Evolutionary conservation across 2,113 vertebrate genomes (phyloP).

Genomic region (Alligator mississippiensis): DNA sequence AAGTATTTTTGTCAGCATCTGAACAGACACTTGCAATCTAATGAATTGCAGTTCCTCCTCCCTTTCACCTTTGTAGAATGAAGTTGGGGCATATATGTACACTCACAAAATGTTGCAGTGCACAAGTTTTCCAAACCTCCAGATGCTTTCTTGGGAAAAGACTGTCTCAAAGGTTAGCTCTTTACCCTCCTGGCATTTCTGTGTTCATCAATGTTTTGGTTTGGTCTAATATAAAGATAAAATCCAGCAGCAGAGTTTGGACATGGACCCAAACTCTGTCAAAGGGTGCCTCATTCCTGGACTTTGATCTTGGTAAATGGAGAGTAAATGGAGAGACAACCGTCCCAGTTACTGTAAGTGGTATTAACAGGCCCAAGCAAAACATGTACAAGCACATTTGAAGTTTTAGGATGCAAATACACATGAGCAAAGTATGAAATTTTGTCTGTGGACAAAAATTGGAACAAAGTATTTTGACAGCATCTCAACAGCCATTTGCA

Average conservation of each 20-base stretch:
- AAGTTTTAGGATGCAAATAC: neutral
- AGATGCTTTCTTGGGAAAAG: too few relatives aligned
- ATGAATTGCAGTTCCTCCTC: too few relatives aligned
- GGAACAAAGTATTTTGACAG: neutral
- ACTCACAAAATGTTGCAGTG: neutral
- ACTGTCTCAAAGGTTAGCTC: too few relatives aligned
- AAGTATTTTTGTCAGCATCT: too few relatives aligned
- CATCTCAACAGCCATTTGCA: neutral
- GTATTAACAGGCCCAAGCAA: neutral
- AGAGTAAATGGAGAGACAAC: too few relatives aligned
- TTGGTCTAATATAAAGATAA: neutral
- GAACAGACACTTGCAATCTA: too few relatives aligned
- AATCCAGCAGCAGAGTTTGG: neutral
- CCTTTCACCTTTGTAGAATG: neutral
- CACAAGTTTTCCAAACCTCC: neutral
- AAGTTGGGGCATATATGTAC: neutral
- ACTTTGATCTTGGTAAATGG: neutral
- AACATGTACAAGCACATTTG: neutral
- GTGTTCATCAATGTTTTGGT: neutral
- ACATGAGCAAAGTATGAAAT: neutral
- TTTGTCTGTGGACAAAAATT: neutral
- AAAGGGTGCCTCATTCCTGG: neutral
- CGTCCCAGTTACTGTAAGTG: neutral
- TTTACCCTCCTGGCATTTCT: neutral
- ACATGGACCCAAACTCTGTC: neutral